phyloP scores from a whole-genome alignment of 2,888 invertebrate genomes.

The Erebia epiphron region DNA sequence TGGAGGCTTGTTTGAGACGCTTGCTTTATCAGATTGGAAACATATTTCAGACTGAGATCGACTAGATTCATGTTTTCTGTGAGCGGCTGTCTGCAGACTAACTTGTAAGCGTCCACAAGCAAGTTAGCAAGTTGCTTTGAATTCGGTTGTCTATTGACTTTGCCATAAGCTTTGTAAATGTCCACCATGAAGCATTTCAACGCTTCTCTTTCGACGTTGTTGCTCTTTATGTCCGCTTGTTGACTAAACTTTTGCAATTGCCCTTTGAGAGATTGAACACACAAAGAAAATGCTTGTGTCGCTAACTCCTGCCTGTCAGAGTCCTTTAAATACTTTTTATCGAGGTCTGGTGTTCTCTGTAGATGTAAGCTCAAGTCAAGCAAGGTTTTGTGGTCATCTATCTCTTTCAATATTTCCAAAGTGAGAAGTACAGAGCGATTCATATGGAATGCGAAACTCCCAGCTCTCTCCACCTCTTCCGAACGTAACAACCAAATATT shows the following conservation, averaged over 20 bases:
- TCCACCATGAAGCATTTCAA: constrained; percentile 80
- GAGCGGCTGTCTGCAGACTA: constrained; percentile 83
- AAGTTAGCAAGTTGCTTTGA: constrained; percentile 85
- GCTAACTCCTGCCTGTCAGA: constrained; percentile 91
- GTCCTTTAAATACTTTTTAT: constrained; percentile 94
- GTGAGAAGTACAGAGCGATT: constrained; percentile 91
- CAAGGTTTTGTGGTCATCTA: constrained; percentile 90
- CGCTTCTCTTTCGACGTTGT: constrained; percentile 74
- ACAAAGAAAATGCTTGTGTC: constrained; percentile 89
- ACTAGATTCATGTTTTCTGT: constrained; percentile 85
- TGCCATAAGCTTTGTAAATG: constrained; percentile 87
- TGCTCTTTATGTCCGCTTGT: constrained; percentile 72
- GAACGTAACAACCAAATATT: constrained; percentile 96
- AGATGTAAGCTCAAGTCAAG: constrained; percentile 91
- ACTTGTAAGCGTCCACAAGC: constrained; percentile 87
- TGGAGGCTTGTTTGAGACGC: constrained; percentile 62
- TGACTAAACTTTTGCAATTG: constrained; percentile 82
- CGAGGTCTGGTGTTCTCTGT: constrained; percentile 90
- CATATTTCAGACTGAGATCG: constrained; percentile 87
- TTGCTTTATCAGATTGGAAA: constrained; percentile 82
- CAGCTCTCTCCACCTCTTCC: constrained; percentile 95
- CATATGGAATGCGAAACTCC: constrained; percentile 96
- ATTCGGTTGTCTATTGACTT: constrained; percentile 81
- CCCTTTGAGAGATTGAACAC: constrained; percentile 86
- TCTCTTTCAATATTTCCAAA: constrained; percentile 90